Evolutionary conservation across 2,113 vertebrate species (phyloP).

Genomic region (Elephantulus edwardii): DNA sequence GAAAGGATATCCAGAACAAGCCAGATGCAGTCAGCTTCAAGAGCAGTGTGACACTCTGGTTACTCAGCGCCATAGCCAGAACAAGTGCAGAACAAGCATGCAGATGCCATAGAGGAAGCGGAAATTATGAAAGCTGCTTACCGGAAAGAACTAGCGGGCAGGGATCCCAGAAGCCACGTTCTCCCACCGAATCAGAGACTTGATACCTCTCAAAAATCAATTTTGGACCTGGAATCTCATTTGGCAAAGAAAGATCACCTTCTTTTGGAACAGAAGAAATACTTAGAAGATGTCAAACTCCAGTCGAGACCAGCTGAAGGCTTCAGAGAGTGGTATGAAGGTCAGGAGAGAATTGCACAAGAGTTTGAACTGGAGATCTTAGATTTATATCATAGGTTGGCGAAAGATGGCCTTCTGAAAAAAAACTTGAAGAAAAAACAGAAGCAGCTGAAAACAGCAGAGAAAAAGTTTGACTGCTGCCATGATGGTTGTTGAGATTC

Average conservation of each 20-base stretch:
- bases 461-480: constrained; percentile 83
- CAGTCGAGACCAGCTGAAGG: constrained; percentile 94
- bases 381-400: constrained; percentile 92
- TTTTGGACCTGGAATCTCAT: constrained; percentile 93
- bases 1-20: constrained; percentile 94
- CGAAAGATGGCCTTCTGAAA: constrained; percentile 86
- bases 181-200: constrained; percentile 93
- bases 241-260: constrained; percentile 97
- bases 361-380: constrained; percentile 93
- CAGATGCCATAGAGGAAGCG: constrained; percentile 92
- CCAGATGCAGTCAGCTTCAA: constrained; percentile 91
- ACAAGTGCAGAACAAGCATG: constrained; percentile 90
- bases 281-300: constrained; percentile 95
- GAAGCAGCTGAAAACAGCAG: constrained; percentile 84
- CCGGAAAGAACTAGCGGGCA: constrained; percentile 91
- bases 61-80: constrained; percentile 94
- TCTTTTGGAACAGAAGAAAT: constrained; percentile 96
- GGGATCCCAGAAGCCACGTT: constrained; percentile 87
- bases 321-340: constrained; percentile 92
- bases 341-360: constrained; percentile 92
- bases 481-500: constrained; percentile 75
- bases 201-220: constrained; percentile 92
- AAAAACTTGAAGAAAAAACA: constrained; percentile 82
- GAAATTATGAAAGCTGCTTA: constrained; percentile 91
- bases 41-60: constrained; percentile 93